phyloP scores from a whole-genome alignment of 2,888 invertebrate genomes.

The Thymelicus sylvestris region DNA sequence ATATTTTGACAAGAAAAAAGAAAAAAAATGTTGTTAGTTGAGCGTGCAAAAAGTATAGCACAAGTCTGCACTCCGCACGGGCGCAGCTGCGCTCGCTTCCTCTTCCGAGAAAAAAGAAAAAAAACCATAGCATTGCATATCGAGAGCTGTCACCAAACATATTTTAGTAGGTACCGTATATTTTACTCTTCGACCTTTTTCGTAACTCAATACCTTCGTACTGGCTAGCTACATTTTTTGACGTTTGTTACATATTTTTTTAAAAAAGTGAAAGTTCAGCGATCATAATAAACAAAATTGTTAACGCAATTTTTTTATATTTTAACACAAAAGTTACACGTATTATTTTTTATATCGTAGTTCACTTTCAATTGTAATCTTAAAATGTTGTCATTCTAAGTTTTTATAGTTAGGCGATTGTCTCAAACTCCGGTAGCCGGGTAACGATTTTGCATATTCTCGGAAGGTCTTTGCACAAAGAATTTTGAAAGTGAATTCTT shows the following conservation, averaged over 20 bases:
- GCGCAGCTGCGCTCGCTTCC: constrained; percentile 79
- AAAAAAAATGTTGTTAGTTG: constrained; percentile 65
- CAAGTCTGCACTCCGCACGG: constrained; percentile 77
- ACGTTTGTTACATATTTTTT: constrained; percentile 26
- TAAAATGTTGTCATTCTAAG: constrained; percentile 15
- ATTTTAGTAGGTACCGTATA: constrained; percentile 46
- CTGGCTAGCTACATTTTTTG: constrained; percentile 14
- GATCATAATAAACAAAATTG: neutral
- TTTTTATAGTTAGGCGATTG: constrained; percentile 35
- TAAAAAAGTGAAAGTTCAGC: constrained; percentile 27
- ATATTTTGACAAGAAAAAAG: constrained; percentile 38
- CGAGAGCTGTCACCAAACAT: constrained; percentile 72
- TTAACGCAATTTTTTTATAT: constrained; percentile 1
- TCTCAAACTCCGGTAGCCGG: constrained; percentile 54
- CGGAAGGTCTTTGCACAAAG: constrained; percentile 72
- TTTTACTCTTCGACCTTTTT: constrained; percentile 41
- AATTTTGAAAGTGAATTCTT: constrained; percentile 58
- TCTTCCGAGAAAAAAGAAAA: constrained; percentile 74
- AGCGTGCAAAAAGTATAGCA: constrained; percentile 71
- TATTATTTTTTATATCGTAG: constrained; percentile 25
- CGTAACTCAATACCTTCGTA: constrained; percentile 37
- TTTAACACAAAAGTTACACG: constrained; percentile 30
- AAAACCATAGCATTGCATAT: constrained; percentile 61
- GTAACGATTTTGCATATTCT: constrained; percentile 54
- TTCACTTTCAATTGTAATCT: constrained; percentile 3